Evolutionary conservation across 1,140 invertebrate genomes (phyloP).

Genomic region (Zaprionus gabonicus): DNA sequence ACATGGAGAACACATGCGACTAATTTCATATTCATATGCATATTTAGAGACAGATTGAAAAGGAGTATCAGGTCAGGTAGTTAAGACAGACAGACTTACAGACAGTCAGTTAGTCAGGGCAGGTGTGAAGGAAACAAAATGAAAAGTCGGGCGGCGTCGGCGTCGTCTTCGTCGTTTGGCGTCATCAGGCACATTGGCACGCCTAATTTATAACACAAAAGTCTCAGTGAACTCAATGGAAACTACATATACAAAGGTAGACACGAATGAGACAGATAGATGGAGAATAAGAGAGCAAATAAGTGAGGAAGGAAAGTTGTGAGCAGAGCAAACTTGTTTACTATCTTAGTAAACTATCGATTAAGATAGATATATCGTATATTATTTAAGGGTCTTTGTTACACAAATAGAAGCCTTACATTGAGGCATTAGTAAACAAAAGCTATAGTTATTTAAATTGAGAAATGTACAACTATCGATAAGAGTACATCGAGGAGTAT

Average conservation of each 20-base stretch:
- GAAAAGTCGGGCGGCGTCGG: constrained; percentile 41
- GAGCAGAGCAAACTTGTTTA: neutral
- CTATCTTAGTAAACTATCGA: neutral
- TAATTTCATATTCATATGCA: constrained; percentile 81
- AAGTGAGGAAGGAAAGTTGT: neutral
- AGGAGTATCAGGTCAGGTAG: constrained; percentile 12
- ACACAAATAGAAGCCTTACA: neutral
- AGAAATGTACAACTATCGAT: neutral
- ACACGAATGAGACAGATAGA: neutral
- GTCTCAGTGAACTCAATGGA: constrained; percentile 69
- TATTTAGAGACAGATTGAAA: constrained; percentile 62
- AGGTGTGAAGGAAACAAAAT: constrained; percentile 23
- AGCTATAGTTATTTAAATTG: neutral
- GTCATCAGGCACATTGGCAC: constrained; percentile 66
- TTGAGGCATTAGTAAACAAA: too few relatives aligned
- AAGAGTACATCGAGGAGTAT: too few relatives aligned
- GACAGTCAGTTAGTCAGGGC: neutral
- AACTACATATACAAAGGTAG: constrained; percentile 38
- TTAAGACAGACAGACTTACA: constrained; percentile 1
- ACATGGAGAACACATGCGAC: constrained; percentile 65
- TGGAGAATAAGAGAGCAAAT: constrained; percentile 7
- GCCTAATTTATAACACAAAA: constrained; percentile 79
- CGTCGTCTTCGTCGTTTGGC: neutral
- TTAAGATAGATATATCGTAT: neutral
- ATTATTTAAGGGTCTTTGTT: neutral